phyloP scores from a whole-genome alignment of 2,113 vertebrate species.

The Saccopteryx bilineata region DNA sequence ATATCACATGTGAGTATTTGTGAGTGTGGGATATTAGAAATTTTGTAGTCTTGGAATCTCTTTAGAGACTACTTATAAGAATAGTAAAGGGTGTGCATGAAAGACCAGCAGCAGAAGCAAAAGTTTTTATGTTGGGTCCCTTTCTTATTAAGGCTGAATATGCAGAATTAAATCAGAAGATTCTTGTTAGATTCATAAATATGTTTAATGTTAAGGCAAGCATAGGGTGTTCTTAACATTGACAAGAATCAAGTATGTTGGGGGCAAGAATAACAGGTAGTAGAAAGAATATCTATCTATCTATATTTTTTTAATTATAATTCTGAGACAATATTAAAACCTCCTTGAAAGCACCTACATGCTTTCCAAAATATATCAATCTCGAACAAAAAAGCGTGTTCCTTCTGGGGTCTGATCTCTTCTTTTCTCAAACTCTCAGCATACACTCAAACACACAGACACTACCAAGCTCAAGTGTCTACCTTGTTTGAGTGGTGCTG shows the following conservation, averaged over 20 bases:
- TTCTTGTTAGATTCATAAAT: background rate
- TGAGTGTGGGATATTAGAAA: too few relatives aligned
- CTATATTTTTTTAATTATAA: background rate
- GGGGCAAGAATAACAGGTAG: background rate
- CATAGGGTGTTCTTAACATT: background rate
- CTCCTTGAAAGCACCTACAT: background rate
- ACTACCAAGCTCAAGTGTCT: background rate
- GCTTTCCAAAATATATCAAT: background rate
- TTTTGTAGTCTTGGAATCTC: background rate
- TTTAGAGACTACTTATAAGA: slow-evolving; percentile 1
- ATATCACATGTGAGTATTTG: background rate
- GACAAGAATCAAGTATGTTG: background rate
- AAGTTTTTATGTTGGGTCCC: background rate
- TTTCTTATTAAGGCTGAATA: slow-evolving; percentile 8
- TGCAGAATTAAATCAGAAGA: background rate
- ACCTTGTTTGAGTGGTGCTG: background rate
- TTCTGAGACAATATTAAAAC: background rate
- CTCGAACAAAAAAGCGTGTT: background rate
- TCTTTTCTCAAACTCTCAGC: background rate
- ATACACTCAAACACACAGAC: background rate
- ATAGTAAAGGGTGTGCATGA: background rate
- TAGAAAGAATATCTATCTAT: background rate
- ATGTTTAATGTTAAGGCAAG: background rate
- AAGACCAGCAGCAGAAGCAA: background rate
- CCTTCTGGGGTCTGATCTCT: background rate